A percentile compares a stretch with the other conserved stretches of the same genome.
Conservation (phyloP, 2,888 invertebrate species). For the Syrphus vitripennis region DNA sequence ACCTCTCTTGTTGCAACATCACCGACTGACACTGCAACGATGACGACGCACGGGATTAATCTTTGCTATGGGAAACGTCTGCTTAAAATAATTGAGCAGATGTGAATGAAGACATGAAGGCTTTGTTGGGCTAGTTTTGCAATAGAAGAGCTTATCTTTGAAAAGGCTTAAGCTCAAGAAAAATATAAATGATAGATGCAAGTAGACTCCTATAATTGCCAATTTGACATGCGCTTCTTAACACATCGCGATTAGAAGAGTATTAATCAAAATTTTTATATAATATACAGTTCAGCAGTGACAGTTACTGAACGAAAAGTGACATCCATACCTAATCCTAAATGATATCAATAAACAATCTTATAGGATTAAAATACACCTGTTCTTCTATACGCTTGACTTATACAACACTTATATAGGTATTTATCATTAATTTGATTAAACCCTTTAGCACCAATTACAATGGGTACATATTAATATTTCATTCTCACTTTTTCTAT, state of each 20-base stretch:
- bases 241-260: neutral
- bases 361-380: neutral
- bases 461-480: neutral
- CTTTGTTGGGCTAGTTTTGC: slow-evolving; percentile 14
- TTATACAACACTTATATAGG: too few species aligned
- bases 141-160: slow-evolving; percentile 7
- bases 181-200: neutral
- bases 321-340: neutral
- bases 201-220: neutral
- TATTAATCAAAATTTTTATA: slow-evolving; percentile 4
- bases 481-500: slow-evolving; percentile 21
- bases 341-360: neutral
- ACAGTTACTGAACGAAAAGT: neutral
- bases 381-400: neutral
- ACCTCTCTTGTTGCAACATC: slow-evolving; percentile 45
- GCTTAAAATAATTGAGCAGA: slow-evolving; percentile 60
- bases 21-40: too few species aligned
- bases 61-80: slow-evolving; percentile 44
- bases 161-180: slow-evolving; percentile 3
- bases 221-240: slow-evolving; percentile 1
- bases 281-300: neutral
- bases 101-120: slow-evolving; percentile 46
- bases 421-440: neutral
- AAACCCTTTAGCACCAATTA: neutral
- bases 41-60: slow-evolving; percentile 22